Conservation (phyloP, 2,113 vertebrate genomes). For the Nerophis lumbriciformis region DNA sequence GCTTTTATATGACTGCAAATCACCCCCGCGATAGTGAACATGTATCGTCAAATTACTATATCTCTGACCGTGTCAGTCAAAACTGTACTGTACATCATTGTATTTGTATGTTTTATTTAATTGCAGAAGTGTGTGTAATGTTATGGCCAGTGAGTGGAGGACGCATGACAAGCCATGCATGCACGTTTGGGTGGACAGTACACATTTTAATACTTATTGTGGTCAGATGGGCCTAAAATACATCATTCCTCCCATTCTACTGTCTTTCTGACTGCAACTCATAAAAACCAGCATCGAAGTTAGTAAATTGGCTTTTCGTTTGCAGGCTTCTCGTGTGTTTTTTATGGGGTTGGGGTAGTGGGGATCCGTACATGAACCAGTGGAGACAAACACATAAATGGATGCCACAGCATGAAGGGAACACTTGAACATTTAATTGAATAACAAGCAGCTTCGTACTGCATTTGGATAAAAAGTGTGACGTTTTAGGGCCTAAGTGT, state of each 20-base stretch:
- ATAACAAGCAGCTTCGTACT: slow-evolving; percentile 25
- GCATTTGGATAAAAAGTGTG: slow-evolving; percentile 23
- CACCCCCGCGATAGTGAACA: neutral
- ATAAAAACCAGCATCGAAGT: slow-evolving; percentile 40
- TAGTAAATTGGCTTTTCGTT: neutral
- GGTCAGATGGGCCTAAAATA: slow-evolving; percentile 26
- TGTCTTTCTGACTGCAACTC: slow-evolving; percentile 25
- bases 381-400: neutral
- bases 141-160: neutral
- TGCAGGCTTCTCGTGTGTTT: slow-evolving; percentile 1
- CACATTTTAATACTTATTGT: slow-evolving; percentile 26
- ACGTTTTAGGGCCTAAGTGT: slow-evolving; percentile 6
- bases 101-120: neutral
- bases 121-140: neutral
- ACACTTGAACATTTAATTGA: slow-evolving; percentile 32
- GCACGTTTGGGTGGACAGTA: neutral
- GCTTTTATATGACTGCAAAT: neutral
- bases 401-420: slow-evolving; percentile 5
- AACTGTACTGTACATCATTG: neutral
- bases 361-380: neutral
- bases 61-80: neutral
- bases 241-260: slow-evolving; percentile 25
- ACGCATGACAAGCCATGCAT: neutral
- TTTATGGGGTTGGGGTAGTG: neutral
- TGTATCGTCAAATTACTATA: too few species aligned